Evolutionary conservation across 2,888 invertebrate species (phyloP).

Genomic region (Stenodera caucasica): DNA sequence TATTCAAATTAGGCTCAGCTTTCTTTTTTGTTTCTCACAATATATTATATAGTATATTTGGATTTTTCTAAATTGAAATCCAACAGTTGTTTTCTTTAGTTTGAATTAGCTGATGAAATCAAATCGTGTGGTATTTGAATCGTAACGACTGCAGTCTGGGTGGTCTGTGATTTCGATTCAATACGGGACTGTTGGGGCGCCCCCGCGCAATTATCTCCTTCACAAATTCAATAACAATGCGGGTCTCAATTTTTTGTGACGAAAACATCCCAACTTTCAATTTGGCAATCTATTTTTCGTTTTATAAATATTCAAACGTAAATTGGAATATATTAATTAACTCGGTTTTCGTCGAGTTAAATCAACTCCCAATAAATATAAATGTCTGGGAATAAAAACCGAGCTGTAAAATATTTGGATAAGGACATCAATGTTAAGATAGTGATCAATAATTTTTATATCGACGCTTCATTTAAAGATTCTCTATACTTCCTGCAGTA

Average conservation of each 20-base stretch:
- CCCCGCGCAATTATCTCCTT: slow-evolving; percentile 27
- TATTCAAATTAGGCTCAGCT: slow-evolving; percentile 20
- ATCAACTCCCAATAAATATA: background rate
- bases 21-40: background rate
- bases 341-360: too few relatives aligned
- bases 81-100: background rate
- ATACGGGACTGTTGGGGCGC: slow-evolving; percentile 12
- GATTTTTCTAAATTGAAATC: background rate
- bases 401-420: background rate
- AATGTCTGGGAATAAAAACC: background rate
- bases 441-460: background rate
- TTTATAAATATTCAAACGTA: too few relatives aligned
- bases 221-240: background rate
- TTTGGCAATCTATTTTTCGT: too few relatives aligned
- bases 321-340: background rate
- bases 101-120: background rate
- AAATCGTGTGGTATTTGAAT: slow-evolving; percentile 11
- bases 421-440: slow-evolving; percentile 4
- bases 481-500: background rate
- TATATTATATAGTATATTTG: background rate
- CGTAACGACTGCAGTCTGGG: slow-evolving; percentile 21
- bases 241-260: slow-evolving; percentile 13
- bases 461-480: background rate
- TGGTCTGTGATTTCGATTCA: slow-evolving; percentile 22
- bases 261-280: too few relatives aligned